Evolutionary conservation across 2,113 vertebrate species (phyloP).

Genomic region (Mustela lutreola): DNA sequence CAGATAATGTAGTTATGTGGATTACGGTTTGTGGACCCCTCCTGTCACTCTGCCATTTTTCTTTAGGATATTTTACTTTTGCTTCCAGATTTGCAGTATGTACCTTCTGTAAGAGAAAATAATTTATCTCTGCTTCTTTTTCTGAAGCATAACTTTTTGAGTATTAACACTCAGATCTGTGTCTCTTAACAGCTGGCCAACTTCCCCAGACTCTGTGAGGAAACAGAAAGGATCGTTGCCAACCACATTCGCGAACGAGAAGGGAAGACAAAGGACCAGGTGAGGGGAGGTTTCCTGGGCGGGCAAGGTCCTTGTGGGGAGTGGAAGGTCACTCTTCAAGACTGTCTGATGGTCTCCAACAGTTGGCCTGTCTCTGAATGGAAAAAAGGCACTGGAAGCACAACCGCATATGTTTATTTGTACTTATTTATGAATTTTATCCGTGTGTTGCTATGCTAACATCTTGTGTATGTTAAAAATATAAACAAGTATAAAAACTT

Average conservation of each 20-base stretch:
- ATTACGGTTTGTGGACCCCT: neutral
- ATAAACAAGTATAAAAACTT: conserved; percentile 16
- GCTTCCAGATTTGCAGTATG: neutral
- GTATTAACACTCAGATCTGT: conserved; percentile 44
- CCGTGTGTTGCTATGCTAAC: neutral
- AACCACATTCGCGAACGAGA: conserved; percentile 94
- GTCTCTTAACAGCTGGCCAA: conserved; percentile 90
- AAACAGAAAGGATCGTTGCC: conserved; percentile 95
- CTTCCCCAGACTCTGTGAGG: conserved; percentile 94
- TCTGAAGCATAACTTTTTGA: neutral
- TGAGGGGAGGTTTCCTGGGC: conserved; percentile 72
- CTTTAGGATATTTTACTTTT: neutral
- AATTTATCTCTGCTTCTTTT: neutral
- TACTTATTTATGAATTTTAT: neutral
- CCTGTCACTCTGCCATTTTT: neutral
- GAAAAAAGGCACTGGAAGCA: neutral
- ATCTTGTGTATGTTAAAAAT: neutral
- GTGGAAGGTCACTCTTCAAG: neutral
- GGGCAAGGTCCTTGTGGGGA: too few relatives aligned
- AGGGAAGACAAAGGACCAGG: conserved; percentile 95
- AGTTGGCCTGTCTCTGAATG: neutral
- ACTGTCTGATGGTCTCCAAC: neutral
- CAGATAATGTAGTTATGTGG: neutral
- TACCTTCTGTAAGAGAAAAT: neutral
- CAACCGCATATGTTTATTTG: neutral